Conservation (phyloP, 1,140 invertebrate genomes). For the Drosophila bocki region DNA sequence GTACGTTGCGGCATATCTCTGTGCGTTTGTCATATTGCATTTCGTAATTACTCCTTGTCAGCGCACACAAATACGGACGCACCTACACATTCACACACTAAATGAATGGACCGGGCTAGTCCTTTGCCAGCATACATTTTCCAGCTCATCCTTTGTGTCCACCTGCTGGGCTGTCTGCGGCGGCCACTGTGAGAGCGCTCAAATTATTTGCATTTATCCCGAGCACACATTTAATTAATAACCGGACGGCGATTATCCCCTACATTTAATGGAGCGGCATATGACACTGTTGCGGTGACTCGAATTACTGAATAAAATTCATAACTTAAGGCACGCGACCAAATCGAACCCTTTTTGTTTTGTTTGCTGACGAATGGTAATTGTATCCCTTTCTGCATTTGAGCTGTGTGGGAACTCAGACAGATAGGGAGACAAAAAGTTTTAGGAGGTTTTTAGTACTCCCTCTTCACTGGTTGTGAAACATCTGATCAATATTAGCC, state of each 20-base stretch:
- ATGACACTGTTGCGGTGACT: conserved; percentile 31
- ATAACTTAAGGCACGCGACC: conserved; percentile 35
- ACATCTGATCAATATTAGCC: conserved; percentile 12
- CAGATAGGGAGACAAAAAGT: background rate
- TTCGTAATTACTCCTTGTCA: conserved; percentile 44
- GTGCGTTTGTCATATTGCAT: conserved; percentile 39
- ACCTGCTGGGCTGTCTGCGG: conserved; percentile 37
- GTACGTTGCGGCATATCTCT: conserved; percentile 15
- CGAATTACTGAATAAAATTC: conserved; percentile 18
- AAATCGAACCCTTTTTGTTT: conserved; percentile 9
- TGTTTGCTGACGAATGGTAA: conserved; percentile 12
- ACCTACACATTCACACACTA: background rate
- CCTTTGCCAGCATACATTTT: conserved; percentile 24
- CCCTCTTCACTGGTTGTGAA: background rate
- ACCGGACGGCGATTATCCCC: conserved; percentile 33
- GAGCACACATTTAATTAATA: conserved; percentile 53
- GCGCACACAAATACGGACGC: conserved; percentile 7
- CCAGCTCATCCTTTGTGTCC: conserved; percentile 30
- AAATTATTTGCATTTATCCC: conserved; percentile 50
- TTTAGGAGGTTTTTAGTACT: background rate
- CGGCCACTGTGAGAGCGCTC: conserved; percentile 5
- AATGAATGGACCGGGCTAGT: conserved; percentile 12
- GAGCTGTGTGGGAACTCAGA: conserved; percentile 21
- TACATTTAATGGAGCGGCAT: conserved; percentile 19
- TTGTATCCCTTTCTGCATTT: conserved; percentile 1